phyloP scores from a whole-genome alignment of 2,113 vertebrate species.

The Tauraco erythrolophus region DNA sequence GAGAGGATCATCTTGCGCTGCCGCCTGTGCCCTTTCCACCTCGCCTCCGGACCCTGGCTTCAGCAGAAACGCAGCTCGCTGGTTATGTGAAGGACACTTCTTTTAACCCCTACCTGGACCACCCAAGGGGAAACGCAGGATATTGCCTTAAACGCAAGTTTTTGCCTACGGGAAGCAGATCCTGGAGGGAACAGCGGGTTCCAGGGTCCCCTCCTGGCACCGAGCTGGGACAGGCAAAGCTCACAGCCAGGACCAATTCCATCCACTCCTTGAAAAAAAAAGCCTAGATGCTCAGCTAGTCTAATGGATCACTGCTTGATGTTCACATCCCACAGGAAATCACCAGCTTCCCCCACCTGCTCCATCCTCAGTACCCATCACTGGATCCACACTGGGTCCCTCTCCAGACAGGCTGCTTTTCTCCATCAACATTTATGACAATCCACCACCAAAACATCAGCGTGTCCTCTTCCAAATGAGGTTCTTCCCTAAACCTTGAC shows the following conservation, averaged over 20 bases:
- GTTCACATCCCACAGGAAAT: neutral
- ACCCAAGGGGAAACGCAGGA: neutral
- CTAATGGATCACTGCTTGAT: neutral
- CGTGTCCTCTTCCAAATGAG: neutral
- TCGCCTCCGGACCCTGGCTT: neutral
- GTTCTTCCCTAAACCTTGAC: neutral
- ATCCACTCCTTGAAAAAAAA: neutral
- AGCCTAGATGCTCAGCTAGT: neutral
- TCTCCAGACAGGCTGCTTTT: neutral
- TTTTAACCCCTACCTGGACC: neutral
- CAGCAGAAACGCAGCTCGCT: neutral
- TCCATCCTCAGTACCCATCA: neutral
- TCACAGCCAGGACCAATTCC: neutral
- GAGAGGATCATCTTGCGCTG: slow-evolving; percentile 37
- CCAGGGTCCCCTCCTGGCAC: neutral
- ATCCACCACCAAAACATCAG: neutral
- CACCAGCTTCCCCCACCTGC: neutral
- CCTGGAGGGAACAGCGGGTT: accelerated
- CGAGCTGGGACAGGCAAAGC: neutral
- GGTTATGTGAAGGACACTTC: neutral
- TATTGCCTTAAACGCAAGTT: neutral
- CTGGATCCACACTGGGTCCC: neutral
- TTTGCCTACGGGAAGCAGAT: neutral
- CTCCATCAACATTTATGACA: neutral
- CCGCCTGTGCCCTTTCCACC: slow-evolving; percentile 23